These are phyloP conservation scores for Drosophila diplacantha DNA, from an alignment of 2,888 invertebrate species.

Conservation along the genomic window DNA sequence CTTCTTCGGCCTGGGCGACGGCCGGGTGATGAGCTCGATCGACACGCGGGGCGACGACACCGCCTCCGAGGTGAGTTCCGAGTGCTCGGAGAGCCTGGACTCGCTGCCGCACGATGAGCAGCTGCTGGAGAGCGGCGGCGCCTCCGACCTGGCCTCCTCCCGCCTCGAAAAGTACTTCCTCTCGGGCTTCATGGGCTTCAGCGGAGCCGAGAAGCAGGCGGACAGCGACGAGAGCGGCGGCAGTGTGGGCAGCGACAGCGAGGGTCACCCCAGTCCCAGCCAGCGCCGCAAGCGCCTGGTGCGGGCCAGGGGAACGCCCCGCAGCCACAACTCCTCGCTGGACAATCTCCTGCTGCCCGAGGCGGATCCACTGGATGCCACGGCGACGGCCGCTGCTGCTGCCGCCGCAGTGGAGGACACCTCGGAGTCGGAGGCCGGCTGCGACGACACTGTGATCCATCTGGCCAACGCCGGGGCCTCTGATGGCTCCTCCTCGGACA, in stretches of 20 bases:
- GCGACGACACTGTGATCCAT: conserved; percentile 82
- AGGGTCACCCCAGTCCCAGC: conserved; percentile 91
- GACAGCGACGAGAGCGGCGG: conserved; percentile 82
- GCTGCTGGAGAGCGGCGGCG: conserved; percentile 79
- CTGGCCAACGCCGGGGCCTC: conserved; percentile 83
- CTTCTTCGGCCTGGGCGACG: conserved; percentile 90
- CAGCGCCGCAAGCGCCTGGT: conserved; percentile 89
- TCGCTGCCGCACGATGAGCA: conserved; percentile 81
- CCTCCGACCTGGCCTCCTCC: conserved; percentile 88
- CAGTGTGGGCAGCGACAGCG: conserved; percentile 93
- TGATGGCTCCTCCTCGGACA: conserved; percentile 80
- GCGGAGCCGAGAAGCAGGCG: conserved; percentile 82
- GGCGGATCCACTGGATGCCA: conserved; percentile 58
- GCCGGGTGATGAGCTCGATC: conserved; percentile 78
- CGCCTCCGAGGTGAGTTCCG: conserved; percentile 89
- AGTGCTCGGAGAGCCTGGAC: conserved; percentile 90
- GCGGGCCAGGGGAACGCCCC: conserved; percentile 88
- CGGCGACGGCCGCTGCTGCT: conserved; percentile 37
- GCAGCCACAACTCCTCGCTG: conserved; percentile 89
- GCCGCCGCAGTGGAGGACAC: conserved; percentile 80
- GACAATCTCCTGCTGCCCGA: conserved; percentile 84
- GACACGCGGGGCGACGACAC: conserved; percentile 81
- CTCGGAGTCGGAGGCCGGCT: conserved; percentile 84
- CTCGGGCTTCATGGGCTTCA: conserved; percentile 90
- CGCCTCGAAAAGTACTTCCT: conserved; percentile 93